Conservation (phyloP, 2,797 vertebrate genomes). For the Chiroxiphia lanceolata region DNA sequence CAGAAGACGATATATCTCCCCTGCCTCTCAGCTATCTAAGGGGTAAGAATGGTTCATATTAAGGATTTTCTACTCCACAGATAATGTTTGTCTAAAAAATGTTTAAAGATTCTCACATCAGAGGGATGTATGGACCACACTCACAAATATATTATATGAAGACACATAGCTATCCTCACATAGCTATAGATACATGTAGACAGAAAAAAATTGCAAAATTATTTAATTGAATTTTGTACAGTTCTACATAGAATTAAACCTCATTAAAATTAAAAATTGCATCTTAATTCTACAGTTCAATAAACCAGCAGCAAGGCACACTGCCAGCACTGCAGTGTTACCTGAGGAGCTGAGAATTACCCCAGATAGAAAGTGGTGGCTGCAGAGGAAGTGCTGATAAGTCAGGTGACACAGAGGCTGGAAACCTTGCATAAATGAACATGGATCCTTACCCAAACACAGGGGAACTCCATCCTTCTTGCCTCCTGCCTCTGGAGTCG, state of each 20-base stretch:
- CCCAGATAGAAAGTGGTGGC: background rate
- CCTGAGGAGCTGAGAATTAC: background rate
- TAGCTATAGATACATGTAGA: background rate
- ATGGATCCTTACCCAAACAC: background rate
- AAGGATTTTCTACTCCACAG: background rate
- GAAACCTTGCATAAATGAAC: background rate
- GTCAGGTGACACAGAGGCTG: background rate
- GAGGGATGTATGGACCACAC: background rate
- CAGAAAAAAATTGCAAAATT: background rate
- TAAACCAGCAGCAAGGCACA: background rate
- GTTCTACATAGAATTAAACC: background rate
- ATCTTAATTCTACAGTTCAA: background rate
- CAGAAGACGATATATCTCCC: background rate
- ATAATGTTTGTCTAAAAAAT: background rate
- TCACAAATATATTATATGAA: background rate
- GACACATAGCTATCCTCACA: background rate
- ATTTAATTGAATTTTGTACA: background rate
- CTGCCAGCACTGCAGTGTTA: background rate
- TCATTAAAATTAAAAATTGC: background rate
- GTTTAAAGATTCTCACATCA: background rate
- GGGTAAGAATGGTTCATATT: background rate
- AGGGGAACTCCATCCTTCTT: background rate
- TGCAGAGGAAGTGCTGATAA: background rate
- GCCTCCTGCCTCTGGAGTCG: background rate
- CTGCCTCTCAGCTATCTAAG: background rate